Conservation (phyloP, 2,113 vertebrate genomes). For the Cyprinodon tularosa region DNA sequence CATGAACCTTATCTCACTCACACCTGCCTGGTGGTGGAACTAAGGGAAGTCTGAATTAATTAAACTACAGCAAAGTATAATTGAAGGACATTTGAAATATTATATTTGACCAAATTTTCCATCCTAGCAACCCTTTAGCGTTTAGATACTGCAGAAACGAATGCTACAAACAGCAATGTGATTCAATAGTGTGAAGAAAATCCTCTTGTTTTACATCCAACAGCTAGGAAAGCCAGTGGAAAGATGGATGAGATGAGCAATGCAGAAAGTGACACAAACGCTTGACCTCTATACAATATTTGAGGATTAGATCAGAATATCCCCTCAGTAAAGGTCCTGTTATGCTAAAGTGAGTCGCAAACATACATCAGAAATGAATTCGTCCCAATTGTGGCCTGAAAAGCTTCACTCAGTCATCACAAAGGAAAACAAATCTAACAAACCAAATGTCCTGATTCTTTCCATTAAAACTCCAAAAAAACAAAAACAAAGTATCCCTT, state of each 20-base stretch:
- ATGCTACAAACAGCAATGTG: not conserved
- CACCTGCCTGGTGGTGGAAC: too few species aligned
- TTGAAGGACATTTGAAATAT: not conserved
- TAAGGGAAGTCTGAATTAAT: too few species aligned
- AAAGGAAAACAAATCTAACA: not conserved
- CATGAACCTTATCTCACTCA: too few species aligned
- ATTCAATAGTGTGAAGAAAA: not conserved
- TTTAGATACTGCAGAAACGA: not conserved
- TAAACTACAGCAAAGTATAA: too few species aligned
- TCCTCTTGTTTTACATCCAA: too few species aligned
- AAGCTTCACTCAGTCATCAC: not conserved
- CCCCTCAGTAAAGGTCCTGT: not conserved
- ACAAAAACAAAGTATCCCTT: not conserved
- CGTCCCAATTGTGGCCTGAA: not conserved
- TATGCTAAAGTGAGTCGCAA: not conserved
- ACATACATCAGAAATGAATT: not conserved
- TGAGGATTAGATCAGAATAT: not conserved
- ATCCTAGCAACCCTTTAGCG: not conserved
- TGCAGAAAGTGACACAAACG: not conserved
- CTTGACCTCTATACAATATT: not conserved
- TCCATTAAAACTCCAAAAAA: not conserved
- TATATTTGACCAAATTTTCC: not conserved
- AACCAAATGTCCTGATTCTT: not conserved
- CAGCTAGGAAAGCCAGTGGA: not conserved
- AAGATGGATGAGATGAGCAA: not conserved